Evolutionary conservation across 2,113 vertebrate species (phyloP), one percentile per base, ranked within the genome.

Genomic region (Paramormyrops kingsleyae): DNA sequence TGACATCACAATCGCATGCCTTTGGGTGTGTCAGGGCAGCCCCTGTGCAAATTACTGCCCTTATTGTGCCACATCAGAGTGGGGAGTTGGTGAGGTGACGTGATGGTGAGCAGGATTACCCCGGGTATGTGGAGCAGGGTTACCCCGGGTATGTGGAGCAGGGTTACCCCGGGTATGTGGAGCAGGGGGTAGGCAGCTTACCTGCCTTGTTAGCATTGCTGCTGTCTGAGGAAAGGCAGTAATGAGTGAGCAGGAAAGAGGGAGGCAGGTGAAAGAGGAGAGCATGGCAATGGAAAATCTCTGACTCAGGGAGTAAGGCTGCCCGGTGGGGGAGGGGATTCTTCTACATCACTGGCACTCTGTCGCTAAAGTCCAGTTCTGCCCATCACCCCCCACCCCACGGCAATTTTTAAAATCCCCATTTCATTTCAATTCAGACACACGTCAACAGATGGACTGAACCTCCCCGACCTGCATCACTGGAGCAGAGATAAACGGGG

Each of bases 131-230:
- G 27, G n/a, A 13, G 74, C 1, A 6, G 35, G 35, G 66, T n/a
- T n/a, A n/a, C n/a, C n/a, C n/a, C n/a, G n/a, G n/a, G n/a, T n/a
- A n/a, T n/a, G n/a, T n/a, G n/a, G 80, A 70, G 47, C 88, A 89
- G 49, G 74, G 1, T 44, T 83, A 21, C 31, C 87, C 90, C 91
- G 83, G 90, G 87, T 89, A 3, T 70, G 62, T 27, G 27, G n/a
- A 13, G 74, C 1, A 6, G 35, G 35, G 66, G 35, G 74, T 90
- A 19, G 93, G 12, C 4, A 44, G 53, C 96, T 96, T 97, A 97
- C 97, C 96, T 96, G 95, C 92, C 92, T 94, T 93, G 90, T 93
- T 92, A 95, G 94, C 89, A 95, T 52, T 87, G 84, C 92, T 95
- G 94, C 93, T 92, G 92, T 95, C 95, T 95, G 95, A 94, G 94